Conservation (phyloP, 1,140 invertebrate genomes). For the Trichogramma pretiosum region DNA sequence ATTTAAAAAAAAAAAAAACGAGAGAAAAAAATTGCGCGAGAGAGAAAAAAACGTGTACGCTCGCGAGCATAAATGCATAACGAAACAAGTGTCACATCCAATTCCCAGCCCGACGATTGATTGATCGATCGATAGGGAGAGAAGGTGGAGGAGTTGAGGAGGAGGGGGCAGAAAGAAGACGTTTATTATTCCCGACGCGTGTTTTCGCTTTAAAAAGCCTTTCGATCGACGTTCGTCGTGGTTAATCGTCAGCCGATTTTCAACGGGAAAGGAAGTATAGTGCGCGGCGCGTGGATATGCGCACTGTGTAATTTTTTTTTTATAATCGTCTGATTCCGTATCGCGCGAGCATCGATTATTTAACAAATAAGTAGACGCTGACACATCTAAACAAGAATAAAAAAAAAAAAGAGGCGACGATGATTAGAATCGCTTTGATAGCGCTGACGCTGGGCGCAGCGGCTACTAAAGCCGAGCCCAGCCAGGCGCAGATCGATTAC, state of each 20-base stretch:
- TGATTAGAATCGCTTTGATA: neutral
- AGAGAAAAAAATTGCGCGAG: too few species aligned
- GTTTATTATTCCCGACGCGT: neutral
- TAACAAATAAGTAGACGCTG: too few species aligned
- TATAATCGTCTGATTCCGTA: too few species aligned
- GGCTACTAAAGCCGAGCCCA: neutral
- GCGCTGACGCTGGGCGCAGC: neutral
- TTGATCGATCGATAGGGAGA: neutral
- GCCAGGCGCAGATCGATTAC: neutral
- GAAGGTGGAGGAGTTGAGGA: too few species aligned
- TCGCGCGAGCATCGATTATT: too few species aligned
- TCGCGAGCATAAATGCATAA: too few species aligned
- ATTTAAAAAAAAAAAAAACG: too few species aligned
- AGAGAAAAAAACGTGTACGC: too few species aligned
- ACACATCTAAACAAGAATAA: too few species aligned
- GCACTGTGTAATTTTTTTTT: neutral
- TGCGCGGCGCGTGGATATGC: conserved; percentile 1
- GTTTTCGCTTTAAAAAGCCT: conserved; percentile 3
- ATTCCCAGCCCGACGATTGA: neutral
- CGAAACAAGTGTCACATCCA: too few species aligned
- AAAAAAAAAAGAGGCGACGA: too few species aligned
- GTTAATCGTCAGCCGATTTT: conserved; percentile 2
- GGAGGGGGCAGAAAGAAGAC: neutral
- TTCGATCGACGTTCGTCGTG: conserved; percentile 1
- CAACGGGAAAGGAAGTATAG: neutral